Conservation (phyloP, 2,888 invertebrate genomes). For the Sarcophaga caerulescens region DNA sequence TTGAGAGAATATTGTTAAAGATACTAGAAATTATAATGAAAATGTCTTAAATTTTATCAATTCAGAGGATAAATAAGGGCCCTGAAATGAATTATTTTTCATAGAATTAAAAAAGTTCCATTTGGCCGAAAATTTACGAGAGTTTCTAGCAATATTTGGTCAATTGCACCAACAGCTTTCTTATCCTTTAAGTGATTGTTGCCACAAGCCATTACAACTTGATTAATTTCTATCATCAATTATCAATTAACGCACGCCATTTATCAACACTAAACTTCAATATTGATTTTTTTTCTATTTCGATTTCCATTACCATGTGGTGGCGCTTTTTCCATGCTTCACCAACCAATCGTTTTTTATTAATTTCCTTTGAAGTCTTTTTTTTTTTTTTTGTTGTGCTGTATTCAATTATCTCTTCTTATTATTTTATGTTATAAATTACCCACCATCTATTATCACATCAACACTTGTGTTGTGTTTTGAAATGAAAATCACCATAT, state of each 20-base stretch:
- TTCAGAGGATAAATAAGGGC: too few relatives aligned
- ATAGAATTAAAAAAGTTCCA: too few relatives aligned
- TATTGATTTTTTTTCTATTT: neutral
- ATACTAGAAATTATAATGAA: too few relatives aligned
- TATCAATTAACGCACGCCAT: neutral
- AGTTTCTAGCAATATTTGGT: too few relatives aligned
- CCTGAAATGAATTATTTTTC: too few relatives aligned
- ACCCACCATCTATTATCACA: constrained; percentile 66
- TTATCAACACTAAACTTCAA: neutral
- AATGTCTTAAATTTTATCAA: too few relatives aligned
- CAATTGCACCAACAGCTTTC: too few relatives aligned
- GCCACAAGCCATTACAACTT: too few relatives aligned
- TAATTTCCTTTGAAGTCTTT: neutral
- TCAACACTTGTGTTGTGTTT: constrained; percentile 60
- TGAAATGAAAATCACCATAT: constrained; percentile 58
- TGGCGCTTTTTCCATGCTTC: neutral
- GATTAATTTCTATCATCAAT: constrained; percentile 4
- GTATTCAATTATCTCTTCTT: constrained; percentile 58
- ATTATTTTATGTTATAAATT: constrained; percentile 65
- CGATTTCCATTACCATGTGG: neutral
- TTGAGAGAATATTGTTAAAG: too few relatives aligned
- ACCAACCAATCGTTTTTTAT: neutral
- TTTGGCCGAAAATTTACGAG: too few relatives aligned
- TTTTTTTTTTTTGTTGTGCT: constrained; percentile 6
- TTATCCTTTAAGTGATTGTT: too few relatives aligned